Conservation (phyloP, 2,888 invertebrate genomes). For the Oxyteleia sp. region DNA sequence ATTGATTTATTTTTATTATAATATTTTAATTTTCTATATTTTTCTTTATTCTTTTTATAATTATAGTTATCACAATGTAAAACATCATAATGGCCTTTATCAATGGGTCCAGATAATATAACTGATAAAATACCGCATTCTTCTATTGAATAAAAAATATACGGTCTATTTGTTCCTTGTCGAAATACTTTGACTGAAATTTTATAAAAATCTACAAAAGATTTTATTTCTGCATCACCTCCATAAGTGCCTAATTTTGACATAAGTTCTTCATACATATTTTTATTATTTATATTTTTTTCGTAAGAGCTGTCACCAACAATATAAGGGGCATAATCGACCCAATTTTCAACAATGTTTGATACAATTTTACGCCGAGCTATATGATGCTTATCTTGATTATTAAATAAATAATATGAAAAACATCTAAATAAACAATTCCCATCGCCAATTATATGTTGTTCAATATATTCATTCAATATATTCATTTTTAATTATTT, state of each 20-base stretch:
- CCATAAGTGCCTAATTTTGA: slow-evolving; percentile 10
- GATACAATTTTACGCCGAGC: not conserved
- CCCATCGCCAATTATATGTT: too few relatives aligned
- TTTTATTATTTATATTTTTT: not conserved
- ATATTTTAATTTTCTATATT: not conserved
- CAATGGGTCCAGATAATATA: not conserved
- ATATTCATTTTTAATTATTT: too few relatives aligned
- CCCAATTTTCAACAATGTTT: slow-evolving; percentile 22
- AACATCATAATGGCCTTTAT: slow-evolving; percentile 7
- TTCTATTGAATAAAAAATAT: too few relatives aligned
- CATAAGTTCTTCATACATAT: slow-evolving; percentile 13
- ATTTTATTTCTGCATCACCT: slow-evolving; percentile 21
- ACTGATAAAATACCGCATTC: not conserved
- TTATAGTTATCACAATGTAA: slow-evolving; percentile 1
- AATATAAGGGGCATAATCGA: not conserved
- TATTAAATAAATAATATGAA: slow-evolving; percentile 15
- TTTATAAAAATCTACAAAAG: slow-evolving; percentile 21
- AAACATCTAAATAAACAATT: slow-evolving; percentile 30
- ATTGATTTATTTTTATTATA: slow-evolving; percentile 12
- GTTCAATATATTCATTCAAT: too few relatives aligned
- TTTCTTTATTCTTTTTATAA: slow-evolving; percentile 3
- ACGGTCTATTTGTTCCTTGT: too few relatives aligned
- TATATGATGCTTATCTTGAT: slow-evolving; percentile 6
- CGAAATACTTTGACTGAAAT: slow-evolving; percentile 2
- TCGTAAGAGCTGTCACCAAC: not conserved